phyloP scores from a whole-genome alignment of 1,140 invertebrate genomes.

The Drosophila tani region DNA sequence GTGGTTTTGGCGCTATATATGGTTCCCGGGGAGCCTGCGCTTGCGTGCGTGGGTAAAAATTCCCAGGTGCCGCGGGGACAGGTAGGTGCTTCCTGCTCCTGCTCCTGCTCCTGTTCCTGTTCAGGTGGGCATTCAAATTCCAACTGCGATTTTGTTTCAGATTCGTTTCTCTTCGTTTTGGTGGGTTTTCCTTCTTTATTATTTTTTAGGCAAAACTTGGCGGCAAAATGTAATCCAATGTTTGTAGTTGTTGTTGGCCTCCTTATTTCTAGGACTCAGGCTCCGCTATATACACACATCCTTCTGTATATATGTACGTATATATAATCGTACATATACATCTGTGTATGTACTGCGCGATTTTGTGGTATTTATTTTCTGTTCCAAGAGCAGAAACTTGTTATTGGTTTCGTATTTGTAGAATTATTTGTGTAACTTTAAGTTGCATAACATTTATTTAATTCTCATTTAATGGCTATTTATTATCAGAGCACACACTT shows the following conservation, averaged over 20 bases:
- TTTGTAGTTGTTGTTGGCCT: slow-evolving; percentile 9
- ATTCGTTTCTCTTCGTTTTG: slow-evolving; percentile 31
- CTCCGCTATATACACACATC: slow-evolving; percentile 37
- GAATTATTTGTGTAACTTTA: slow-evolving; percentile 45
- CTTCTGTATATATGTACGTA: slow-evolving; percentile 1
- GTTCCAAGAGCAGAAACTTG: neutral
- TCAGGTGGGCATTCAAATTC: slow-evolving; percentile 31
- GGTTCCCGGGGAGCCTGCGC: slow-evolving; percentile 43
- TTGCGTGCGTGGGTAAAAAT: slow-evolving; percentile 46
- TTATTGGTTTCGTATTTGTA: slow-evolving; percentile 13
- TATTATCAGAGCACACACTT: slow-evolving; percentile 50
- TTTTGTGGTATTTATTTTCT: slow-evolving; percentile 3
- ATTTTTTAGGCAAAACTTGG: slow-evolving; percentile 16
- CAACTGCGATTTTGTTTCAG: slow-evolving; percentile 8
- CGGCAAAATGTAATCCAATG: slow-evolving; percentile 30
- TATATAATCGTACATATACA: neutral
- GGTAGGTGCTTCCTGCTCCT: slow-evolving; percentile 12
- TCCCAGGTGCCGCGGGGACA: slow-evolving; percentile 17
- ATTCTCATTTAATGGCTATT: slow-evolving; percentile 30
- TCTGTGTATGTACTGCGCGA: slow-evolving; percentile 5
- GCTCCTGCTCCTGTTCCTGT: slow-evolving; percentile 2
- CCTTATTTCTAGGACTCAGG: slow-evolving; percentile 30
- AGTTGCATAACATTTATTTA: slow-evolving; percentile 43
- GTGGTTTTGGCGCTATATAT: neutral
- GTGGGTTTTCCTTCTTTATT: slow-evolving; percentile 29